These are phyloP conservation scores for Agrotis exclamationis DNA, from an alignment of 2,888 invertebrate genomes.

Conservation along the genomic window DNA sequence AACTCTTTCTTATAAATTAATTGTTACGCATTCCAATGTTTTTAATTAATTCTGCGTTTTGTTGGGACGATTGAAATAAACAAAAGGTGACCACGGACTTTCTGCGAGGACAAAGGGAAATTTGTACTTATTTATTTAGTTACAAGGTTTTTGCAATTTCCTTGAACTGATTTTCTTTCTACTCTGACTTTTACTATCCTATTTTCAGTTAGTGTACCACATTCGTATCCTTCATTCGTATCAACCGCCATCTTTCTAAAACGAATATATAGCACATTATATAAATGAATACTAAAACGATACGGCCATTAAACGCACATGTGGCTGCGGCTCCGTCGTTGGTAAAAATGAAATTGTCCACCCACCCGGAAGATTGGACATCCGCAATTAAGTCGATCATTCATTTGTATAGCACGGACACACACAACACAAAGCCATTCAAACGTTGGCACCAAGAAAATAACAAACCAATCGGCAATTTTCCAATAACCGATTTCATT, in stretches of 20 bases:
- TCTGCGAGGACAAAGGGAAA: not conserved
- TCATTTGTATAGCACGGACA: slow-evolving; percentile 18
- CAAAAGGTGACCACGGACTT: slow-evolving; percentile 8
- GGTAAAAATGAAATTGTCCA: slow-evolving; percentile 66
- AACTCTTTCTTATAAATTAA: slow-evolving; percentile 31
- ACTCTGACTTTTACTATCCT: not conserved
- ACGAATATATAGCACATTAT: slow-evolving; percentile 23
- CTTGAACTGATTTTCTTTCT: not conserved
- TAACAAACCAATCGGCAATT: slow-evolving; percentile 24
- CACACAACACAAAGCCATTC: slow-evolving; percentile 29
- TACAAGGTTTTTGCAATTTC: slow-evolving; percentile 5
- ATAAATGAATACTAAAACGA: slow-evolving; percentile 51
- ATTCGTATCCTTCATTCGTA: not conserved
- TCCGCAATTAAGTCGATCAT: slow-evolving; percentile 64
- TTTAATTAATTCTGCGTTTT: slow-evolving; percentile 44
- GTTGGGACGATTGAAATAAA: slow-evolving; percentile 27
- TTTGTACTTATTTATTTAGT: not conserved
- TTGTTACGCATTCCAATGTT: slow-evolving; percentile 31
- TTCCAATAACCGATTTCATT: slow-evolving; percentile 19
- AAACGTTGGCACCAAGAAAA: slow-evolving; percentile 29
- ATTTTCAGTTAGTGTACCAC: not conserved
- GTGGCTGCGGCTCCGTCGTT: slow-evolving; percentile 33
- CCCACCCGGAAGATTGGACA: slow-evolving; percentile 66
- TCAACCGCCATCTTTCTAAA: slow-evolving; percentile 19
- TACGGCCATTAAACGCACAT: slow-evolving; percentile 49